These are phyloP conservation scores for Oxycera nigricornis DNA, from an alignment of 2,888 invertebrate species.

Conservation along the genomic window DNA sequence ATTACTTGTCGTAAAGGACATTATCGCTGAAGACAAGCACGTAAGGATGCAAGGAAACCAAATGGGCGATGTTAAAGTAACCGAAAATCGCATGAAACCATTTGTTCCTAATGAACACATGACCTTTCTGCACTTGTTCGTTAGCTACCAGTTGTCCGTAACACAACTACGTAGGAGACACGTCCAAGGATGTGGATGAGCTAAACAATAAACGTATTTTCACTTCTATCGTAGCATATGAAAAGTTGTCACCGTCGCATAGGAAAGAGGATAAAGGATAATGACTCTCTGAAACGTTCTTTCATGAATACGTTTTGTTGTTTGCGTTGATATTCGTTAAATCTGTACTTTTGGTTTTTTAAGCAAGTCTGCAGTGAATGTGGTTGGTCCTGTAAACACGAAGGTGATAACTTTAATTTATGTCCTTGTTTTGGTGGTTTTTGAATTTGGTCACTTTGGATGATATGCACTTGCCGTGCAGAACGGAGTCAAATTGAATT, in stretches of 20 bases:
- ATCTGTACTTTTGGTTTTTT: too few species aligned
- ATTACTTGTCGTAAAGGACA: not conserved
- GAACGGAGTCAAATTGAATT: too few species aligned
- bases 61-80: not conserved
- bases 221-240: not conserved
- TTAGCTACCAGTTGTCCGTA: not conserved
- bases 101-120: conserved; percentile 1
- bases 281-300: conserved; percentile 1
- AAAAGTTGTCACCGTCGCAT: not conserved
- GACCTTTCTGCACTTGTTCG: conserved; percentile 6
- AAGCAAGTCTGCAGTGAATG: too few species aligned
- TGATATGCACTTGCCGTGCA: too few species aligned
- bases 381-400: too few species aligned
- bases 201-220: conserved; percentile 19
- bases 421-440: too few species aligned
- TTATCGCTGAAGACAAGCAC: not conserved
- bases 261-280: conserved; percentile 11
- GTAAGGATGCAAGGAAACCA: not conserved
- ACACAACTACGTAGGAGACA: not conserved
- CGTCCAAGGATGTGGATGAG: not conserved
- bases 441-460: too few species aligned
- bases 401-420: too few species aligned
- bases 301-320: conserved; percentile 8
- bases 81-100: conserved; percentile 11
- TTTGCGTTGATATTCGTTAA: conserved; percentile 6